Conservation (phyloP, 2,113 vertebrate species). For the Pteronura brasiliensis region DNA sequence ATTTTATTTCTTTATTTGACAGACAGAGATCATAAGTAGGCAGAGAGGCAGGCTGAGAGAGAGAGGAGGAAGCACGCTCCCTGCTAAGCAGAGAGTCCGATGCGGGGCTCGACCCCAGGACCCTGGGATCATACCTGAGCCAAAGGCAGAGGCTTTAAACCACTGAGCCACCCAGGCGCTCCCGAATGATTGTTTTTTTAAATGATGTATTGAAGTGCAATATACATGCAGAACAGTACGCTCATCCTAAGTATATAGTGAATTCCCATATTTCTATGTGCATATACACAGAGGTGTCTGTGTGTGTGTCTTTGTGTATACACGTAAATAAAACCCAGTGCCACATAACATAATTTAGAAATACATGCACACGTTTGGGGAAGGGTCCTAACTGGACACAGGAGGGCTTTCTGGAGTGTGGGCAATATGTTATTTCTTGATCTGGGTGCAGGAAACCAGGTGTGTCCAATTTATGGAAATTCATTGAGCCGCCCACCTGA, state of each 20-base stretch:
- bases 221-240: no score
- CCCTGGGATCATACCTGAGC: no score
- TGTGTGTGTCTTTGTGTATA: background rate
- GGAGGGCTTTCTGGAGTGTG: background rate
- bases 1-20: no score
- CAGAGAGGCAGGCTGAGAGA: no score
- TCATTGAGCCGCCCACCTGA: background rate
- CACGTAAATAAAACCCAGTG: background rate
- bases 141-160: no score
- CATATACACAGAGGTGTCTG: background rate
- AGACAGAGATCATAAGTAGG: no score
- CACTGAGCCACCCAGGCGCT: no score
- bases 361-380: background rate
- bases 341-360: background rate
- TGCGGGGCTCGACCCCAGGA: no score
- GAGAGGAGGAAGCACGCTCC: no score
- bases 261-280: no score
- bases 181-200: no score
- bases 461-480: background rate
- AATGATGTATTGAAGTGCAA: background rate
- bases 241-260: background rate
- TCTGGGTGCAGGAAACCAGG: background rate
- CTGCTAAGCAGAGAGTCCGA: no score
- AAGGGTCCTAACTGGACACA: background rate
- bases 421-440: background rate